phyloP scores from a whole-genome alignment of 2,888 invertebrate genomes.

The Vesta saturnalis region DNA sequence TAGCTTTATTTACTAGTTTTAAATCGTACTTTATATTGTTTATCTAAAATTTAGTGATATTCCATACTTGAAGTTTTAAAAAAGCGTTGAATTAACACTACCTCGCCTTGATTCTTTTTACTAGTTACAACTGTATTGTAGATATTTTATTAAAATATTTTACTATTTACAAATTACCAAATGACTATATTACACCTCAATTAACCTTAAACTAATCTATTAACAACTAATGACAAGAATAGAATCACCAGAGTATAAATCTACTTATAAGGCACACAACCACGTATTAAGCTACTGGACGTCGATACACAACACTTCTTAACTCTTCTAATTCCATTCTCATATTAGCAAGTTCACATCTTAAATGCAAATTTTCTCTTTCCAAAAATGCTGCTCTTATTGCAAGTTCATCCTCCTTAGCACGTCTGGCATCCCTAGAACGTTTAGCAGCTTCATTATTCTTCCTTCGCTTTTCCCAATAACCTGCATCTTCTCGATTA shows the following conservation, averaged over 20 bases:
- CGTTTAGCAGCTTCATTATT: slow-evolving; percentile 97
- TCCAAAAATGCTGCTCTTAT: slow-evolving; percentile 88
- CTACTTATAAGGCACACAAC: too few species aligned
- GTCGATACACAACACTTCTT: slow-evolving; percentile 31
- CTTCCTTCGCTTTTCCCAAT: slow-evolving; percentile 87
- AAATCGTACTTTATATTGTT: too few species aligned
- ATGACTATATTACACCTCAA: slow-evolving; percentile 5
- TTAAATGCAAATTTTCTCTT: slow-evolving; percentile 84
- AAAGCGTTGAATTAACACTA: too few species aligned
- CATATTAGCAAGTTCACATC: slow-evolving; percentile 65
- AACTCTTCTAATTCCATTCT: slow-evolving; percentile 50
- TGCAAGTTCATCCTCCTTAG: slow-evolving; percentile 92
- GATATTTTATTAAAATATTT: too few species aligned
- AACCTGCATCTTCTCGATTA: slow-evolving; percentile 74
- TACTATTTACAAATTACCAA: background rate
- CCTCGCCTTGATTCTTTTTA: too few species aligned
- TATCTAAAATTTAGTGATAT: too few species aligned
- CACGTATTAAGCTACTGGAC: slow-evolving; percentile 15
- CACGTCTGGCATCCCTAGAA: slow-evolving; percentile 87
- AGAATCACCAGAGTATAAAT: slow-evolving; percentile 21
- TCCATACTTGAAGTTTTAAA: too few species aligned
- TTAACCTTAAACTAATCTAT: slow-evolving; percentile 8
- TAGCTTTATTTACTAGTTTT: too few species aligned
- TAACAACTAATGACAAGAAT: slow-evolving; percentile 31
- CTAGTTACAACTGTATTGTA: too few species aligned